A percentile compares a stretch with the other conserved stretches of the same genome.
Evolutionary conservation across 2,113 vertebrate species (phyloP).

Genomic region (Sorex fumeus): DNA sequence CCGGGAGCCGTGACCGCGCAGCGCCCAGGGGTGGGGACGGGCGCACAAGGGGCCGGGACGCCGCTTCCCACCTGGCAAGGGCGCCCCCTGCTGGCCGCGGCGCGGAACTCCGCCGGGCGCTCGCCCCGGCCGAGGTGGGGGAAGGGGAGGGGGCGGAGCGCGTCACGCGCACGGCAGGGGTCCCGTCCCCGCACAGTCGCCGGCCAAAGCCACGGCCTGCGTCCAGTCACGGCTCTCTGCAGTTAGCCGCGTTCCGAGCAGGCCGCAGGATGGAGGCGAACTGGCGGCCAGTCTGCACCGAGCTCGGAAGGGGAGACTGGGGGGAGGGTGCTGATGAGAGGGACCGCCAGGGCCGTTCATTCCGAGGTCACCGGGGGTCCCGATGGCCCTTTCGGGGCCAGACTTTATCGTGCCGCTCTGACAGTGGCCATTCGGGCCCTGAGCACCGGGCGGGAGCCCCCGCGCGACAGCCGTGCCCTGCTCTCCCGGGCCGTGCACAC

Average conservation of each 20-base stretch:
- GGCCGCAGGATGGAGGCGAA: conserved; percentile 33
- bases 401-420: too few species aligned
- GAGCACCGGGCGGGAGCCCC: too few species aligned
- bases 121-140: conserved; percentile 44
- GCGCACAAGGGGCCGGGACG: background rate
- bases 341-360: background rate
- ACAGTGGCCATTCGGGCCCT: too few species aligned
- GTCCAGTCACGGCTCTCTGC: conserved; percentile 46
- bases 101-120: conserved; percentile 52
- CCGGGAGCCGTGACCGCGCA: background rate
- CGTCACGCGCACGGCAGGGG: background rate
- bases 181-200: background rate
- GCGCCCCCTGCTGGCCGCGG: conserved; percentile 82
- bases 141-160: background rate
- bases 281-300: background rate
- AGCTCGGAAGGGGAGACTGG: conserved; percentile 26
- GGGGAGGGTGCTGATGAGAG: background rate
- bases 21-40: too few species aligned
- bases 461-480: too few species aligned
- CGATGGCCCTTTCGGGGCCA: too few species aligned
- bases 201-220: conserved; percentile 18
- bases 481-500: too few species aligned
- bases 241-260: conserved; percentile 27
- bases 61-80: conserved; percentile 81
- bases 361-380: background rate